Percentiles rank a stretch among this genome's conserved stretches.
Evolutionary conservation across 2,797 vertebrate genomes (phyloP).

Genomic region (Sebastes steindachneri): DNA sequence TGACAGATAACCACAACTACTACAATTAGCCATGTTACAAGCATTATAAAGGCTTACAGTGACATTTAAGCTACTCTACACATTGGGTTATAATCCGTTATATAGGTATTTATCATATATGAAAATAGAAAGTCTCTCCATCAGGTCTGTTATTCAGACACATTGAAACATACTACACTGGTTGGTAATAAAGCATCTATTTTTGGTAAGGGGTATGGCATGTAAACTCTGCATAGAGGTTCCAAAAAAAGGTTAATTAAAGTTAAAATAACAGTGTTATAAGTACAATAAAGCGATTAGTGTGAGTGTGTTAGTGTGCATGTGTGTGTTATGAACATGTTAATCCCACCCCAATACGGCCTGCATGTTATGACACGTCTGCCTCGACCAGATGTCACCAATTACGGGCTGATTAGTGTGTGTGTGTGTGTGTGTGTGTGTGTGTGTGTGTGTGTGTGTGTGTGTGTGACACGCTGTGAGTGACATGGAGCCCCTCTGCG

Average conservation of each 20-base stretch:
- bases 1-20: background rate
- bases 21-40: background rate
- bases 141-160: background rate
- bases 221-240: background rate
- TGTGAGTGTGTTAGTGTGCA: background rate
- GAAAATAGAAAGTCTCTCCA: background rate
- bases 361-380: slow-evolving; percentile 40
- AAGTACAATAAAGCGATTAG: slow-evolving; percentile 4
- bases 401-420: slow-evolving; percentile 55
- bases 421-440: slow-evolving; percentile 11
- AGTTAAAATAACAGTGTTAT: background rate
- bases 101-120: background rate
- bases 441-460: slow-evolving; percentile 16
- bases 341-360: slow-evolving; percentile 38
- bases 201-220: background rate
- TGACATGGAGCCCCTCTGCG: slow-evolving; percentile 1
- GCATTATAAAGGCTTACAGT: background rate
- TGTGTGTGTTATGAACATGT: slow-evolving; percentile 17
- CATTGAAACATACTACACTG: background rate
- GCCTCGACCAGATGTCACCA: slow-evolving; percentile 65
- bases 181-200: background rate
- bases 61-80: background rate
- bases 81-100: background rate
- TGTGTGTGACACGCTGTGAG: background rate
- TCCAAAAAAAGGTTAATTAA: background rate